Base-by-base conservation (phyloP, 2,888 invertebrate species). In the Pyralis farinalis region DNA sequence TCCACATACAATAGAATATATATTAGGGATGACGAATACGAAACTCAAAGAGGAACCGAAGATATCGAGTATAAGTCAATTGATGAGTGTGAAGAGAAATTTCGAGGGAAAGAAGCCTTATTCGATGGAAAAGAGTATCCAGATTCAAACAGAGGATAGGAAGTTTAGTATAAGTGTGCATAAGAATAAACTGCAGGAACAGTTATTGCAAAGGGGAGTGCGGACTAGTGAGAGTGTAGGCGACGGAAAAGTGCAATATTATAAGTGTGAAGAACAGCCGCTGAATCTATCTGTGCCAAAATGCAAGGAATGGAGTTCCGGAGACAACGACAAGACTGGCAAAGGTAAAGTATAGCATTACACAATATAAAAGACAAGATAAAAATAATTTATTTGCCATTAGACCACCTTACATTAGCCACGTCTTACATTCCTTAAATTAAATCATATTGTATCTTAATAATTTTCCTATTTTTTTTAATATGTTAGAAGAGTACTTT, bases 1-100 rank as follows among this genome's bases (percentile, higher is more conserved):
- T 1, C 95, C 97, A 3, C 96, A 97, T 77, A 92, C 93, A 29
- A 97, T 98, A 66, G 94, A 95, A 51, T 95, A 97, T 71, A 97
- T 97, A 53, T 89, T 98, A 58, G 96, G 96, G 12, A 83, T 93
- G 46, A 44, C 66, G 16, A 71, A 54, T 42, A 51, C 32, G 41
- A 42, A 29, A 8, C 37, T 40, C 7, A 46, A 34, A 46, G 58
- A 53, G 12, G 67, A 63, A 16, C 48, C 46, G 7, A 71, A 60
- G 31, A 70, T 72, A 20, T 39, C 39, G n/a, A 71, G 69, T 12
- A 67, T 77, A 10, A 80, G 72, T 53, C 77, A 81, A 39, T 51
- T 85, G 43, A 78, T 83, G 55, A 79, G 70, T 42, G 76, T 82
- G 4, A 86, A 84, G 53, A 65, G 81, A 41, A 73, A 66, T 54